Evolutionary conservation across 2,113 vertebrate species (phyloP).

Genomic region (Chionis minor): DNA sequence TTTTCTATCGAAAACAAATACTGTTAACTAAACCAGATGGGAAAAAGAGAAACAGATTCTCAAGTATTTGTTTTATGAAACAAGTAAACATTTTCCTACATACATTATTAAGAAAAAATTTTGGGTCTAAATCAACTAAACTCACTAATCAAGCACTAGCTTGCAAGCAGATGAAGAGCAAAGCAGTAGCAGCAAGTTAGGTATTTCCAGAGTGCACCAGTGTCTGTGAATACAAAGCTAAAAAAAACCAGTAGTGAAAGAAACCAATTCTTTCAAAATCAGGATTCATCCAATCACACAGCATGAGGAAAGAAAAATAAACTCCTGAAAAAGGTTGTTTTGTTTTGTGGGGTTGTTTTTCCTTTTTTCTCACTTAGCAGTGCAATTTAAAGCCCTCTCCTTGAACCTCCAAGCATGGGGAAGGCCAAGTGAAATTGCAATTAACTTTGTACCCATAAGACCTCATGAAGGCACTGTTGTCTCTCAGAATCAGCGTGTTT

Average conservation of each 20-base stretch:
- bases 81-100: background rate
- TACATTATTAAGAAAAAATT: background rate
- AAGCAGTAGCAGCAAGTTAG: background rate
- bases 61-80: background rate
- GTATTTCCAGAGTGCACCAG: background rate
- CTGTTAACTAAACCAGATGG: background rate
- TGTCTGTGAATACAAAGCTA: background rate
- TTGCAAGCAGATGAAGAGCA: background rate
- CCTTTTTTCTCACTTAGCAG: background rate
- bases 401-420: background rate
- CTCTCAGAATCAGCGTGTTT: background rate
- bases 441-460: background rate
- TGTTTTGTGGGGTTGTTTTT: background rate
- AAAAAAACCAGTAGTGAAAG: background rate
- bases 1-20: background rate
- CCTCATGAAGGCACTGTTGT: background rate
- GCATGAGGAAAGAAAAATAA: background rate
- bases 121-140: background rate
- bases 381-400: background rate
- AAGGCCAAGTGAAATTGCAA: background rate
- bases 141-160: background rate
- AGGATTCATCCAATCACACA: background rate
- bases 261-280: background rate
- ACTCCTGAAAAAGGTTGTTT: accelerated
- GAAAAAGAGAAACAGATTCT: background rate